Percentiles rank a stretch among this genome's conserved stretches.
phyloP scores from a whole-genome alignment of 2,113 vertebrate genomes.

The Natator depressus region DNA sequence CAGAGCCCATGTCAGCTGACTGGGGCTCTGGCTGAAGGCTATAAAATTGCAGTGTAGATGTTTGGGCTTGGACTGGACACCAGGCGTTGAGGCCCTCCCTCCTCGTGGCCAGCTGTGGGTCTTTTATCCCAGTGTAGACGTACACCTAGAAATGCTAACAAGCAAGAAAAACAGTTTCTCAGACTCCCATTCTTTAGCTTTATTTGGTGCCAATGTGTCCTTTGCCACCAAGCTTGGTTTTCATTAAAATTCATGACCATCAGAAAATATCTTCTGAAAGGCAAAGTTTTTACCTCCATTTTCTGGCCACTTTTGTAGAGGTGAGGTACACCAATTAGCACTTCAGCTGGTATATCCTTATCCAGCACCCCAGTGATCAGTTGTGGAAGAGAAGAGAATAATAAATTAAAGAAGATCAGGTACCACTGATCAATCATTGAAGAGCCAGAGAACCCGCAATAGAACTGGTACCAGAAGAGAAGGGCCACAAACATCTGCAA shows the following conservation, averaged over 20 bases:
- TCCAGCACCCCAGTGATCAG: slow-evolving; percentile 96
- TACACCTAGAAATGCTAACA: neutral
- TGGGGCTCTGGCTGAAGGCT: neutral
- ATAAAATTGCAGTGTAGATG: neutral
- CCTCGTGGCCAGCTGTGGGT: neutral
- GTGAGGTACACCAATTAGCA: slow-evolving; percentile 88
- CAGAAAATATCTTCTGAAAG: neutral
- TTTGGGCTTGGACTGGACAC: neutral
- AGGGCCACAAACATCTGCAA: slow-evolving; percentile 97
- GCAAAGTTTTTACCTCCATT: slow-evolving; percentile 84
- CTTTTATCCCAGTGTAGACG: too few relatives aligned
- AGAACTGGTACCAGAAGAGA: slow-evolving; percentile 99
- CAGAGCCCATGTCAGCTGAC: neutral
- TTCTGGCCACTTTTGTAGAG: slow-evolving; percentile 94
- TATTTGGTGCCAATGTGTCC: neutral
- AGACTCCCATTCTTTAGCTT: neutral
- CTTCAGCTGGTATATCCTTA: slow-evolving; percentile 89
- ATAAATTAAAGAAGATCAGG: slow-evolving; percentile 97
- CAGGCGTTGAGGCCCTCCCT: neutral
- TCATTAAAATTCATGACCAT: neutral
- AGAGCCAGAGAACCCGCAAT: slow-evolving; percentile 96
- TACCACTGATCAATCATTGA: slow-evolving; percentile 99
- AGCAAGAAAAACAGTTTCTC: neutral
- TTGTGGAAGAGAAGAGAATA: slow-evolving; percentile 98
- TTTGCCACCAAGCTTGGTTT: neutral